Conservation (phyloP, 2,113 vertebrate genomes). For the Aplodontia rufa region DNA sequence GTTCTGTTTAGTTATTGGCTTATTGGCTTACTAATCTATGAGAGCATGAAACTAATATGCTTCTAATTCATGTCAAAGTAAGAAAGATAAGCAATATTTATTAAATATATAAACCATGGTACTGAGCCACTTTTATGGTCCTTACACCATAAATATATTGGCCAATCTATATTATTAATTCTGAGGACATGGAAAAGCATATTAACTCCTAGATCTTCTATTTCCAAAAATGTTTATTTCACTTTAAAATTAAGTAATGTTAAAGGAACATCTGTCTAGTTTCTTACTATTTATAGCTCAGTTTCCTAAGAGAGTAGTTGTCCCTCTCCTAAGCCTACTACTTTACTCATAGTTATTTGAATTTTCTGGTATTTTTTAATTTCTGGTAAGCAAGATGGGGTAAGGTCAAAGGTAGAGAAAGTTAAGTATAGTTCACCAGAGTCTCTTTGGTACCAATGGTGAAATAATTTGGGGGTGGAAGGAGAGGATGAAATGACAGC, state of each 20-base stretch:
- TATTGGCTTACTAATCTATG: slow-evolving; percentile 29
- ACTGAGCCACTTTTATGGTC: neutral
- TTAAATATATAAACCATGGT: slow-evolving; percentile 37
- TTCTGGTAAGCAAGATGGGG: neutral
- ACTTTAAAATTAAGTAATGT: slow-evolving; percentile 58
- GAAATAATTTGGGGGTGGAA: neutral
- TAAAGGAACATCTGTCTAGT: slow-evolving; percentile 24
- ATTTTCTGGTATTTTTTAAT: slow-evolving; percentile 31
- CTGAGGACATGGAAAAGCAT: neutral
- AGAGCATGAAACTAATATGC: slow-evolving; percentile 36
- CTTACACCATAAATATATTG: slow-evolving; percentile 26
- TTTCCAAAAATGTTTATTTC: slow-evolving; percentile 45
- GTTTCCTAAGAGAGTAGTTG: slow-evolving; percentile 22
- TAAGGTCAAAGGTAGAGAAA: neutral
- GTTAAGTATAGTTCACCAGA: neutral
- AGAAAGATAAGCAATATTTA: slow-evolving; percentile 29
- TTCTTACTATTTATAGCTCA: slow-evolving; percentile 40
- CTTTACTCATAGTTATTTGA: slow-evolving; percentile 7
- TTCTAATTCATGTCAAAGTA: neutral
- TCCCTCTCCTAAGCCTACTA: neutral
- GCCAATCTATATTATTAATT: slow-evolving; percentile 23
- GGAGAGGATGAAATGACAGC: neutral
- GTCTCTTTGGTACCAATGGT: neutral
- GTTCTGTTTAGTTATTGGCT: slow-evolving; percentile 40
- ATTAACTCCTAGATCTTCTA: slow-evolving; percentile 22